Evolutionary conservation across 2,888 invertebrate species (phyloP).

Genomic region (Apotomis betuletana): DNA sequence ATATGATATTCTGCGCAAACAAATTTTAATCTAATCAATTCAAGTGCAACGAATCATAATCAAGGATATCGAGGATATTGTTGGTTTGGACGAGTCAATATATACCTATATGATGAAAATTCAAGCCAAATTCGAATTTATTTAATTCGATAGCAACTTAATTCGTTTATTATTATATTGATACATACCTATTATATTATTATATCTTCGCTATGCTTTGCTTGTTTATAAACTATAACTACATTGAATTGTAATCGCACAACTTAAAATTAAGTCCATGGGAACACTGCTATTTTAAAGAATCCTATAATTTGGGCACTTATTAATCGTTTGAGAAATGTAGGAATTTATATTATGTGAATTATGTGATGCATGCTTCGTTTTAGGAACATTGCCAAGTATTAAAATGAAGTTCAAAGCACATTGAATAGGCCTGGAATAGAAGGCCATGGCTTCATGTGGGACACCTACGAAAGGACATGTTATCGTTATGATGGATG

Average conservation of each 20-base stretch:
- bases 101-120: too few species aligned
- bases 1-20: not conserved
- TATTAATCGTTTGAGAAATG: too few species aligned
- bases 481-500: not conserved
- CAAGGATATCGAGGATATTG: constrained; percentile 2
- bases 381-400: constrained; percentile 24
- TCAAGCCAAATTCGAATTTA: too few species aligned
- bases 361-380: not conserved
- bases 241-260: too few species aligned
- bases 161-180: too few species aligned
- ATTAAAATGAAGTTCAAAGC: constrained; percentile 26
- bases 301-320: too few species aligned
- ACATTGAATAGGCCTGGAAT: not conserved
- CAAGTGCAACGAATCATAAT: not conserved
- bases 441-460: not conserved
- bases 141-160: too few species aligned
- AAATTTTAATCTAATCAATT: constrained; percentile 14
- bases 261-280: too few species aligned
- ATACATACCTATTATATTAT: too few species aligned
- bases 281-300: too few species aligned
- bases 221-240: too few species aligned
- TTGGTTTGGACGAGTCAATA: not conserved
- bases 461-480: not conserved
- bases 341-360: not conserved
- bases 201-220: too few species aligned